Evolutionary conservation across 2,888 invertebrate species (phyloP).

Genomic region (Clanis bilineata): DNA sequence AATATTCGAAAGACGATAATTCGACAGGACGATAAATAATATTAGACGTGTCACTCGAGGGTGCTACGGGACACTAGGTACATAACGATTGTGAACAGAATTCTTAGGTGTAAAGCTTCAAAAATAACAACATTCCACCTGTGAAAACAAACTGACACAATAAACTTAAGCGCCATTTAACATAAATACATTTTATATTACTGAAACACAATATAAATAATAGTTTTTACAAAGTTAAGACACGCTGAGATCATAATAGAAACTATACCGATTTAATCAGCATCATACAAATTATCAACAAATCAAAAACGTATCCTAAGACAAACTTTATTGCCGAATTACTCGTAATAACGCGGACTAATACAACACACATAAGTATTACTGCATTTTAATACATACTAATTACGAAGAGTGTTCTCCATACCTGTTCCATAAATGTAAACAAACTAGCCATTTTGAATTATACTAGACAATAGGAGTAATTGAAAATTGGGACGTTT

Average conservation of each 20-base stretch:
- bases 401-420: too few relatives aligned
- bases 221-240: conserved; percentile 16
- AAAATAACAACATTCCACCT: conserved; percentile 1
- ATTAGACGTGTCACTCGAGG: conserved; percentile 26
- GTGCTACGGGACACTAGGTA: conserved; percentile 18
- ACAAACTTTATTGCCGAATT: background rate
- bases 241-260: conserved; percentile 55
- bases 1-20: conserved; percentile 27
- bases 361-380: background rate
- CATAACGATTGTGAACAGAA: conserved; percentile 19
- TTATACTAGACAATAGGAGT: too few relatives aligned
- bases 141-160: conserved; percentile 19
- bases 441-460: too few relatives aligned
- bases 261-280: conserved; percentile 49
- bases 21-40: conserved; percentile 33
- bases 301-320: background rate
- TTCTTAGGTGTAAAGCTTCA: too few relatives aligned
- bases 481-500: too few relatives aligned
- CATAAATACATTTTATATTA: background rate
- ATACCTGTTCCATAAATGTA: too few relatives aligned
- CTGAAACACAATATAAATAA: conserved; percentile 2
- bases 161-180: background rate
- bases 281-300: conserved; percentile 27
- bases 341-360: background rate
- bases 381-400: background rate